Conservation (phyloP, 2,888 invertebrate genomes). For the Mimumesa dahlbomi region DNA sequence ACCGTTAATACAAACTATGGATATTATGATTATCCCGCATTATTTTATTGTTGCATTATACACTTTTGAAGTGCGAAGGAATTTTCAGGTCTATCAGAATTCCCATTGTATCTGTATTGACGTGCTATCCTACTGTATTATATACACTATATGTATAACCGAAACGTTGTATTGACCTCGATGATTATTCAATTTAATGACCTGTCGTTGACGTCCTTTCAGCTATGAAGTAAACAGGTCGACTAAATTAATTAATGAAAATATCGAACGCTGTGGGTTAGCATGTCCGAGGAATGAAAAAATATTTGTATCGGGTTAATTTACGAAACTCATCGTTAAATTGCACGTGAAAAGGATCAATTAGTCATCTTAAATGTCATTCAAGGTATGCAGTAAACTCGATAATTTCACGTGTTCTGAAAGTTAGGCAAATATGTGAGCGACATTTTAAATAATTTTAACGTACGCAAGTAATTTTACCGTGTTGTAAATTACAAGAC, state of each 20-base stretch:
- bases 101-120: conserved; percentile 17
- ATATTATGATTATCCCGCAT: too few relatives aligned
- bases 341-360: too few relatives aligned
- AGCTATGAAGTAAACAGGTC: conserved; percentile 18
- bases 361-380: too few relatives aligned
- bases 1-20: too few relatives aligned
- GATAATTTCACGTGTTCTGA: too few relatives aligned
- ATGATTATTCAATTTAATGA: conserved; percentile 74
- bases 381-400: too few relatives aligned
- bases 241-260: conserved; percentile 9
- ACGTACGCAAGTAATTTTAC: too few relatives aligned
- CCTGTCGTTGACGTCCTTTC: conserved; percentile 57
- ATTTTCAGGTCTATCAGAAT: conserved; percentile 41
- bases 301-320: too few relatives aligned
- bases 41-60: neutral
- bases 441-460: too few relatives aligned
- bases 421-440: too few relatives aligned
- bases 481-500: too few relatives aligned
- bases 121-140: conserved; percentile 22
- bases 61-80: conserved; percentile 5
- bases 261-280: neutral
- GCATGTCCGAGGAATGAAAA: neutral
- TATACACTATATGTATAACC: conserved; percentile 2
- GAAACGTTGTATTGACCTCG: conserved; percentile 47
- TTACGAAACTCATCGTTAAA: too few relatives aligned